Conservation (phyloP, 2,888 invertebrate genomes). For the Caenorhabditis sulstoni region DNA sequence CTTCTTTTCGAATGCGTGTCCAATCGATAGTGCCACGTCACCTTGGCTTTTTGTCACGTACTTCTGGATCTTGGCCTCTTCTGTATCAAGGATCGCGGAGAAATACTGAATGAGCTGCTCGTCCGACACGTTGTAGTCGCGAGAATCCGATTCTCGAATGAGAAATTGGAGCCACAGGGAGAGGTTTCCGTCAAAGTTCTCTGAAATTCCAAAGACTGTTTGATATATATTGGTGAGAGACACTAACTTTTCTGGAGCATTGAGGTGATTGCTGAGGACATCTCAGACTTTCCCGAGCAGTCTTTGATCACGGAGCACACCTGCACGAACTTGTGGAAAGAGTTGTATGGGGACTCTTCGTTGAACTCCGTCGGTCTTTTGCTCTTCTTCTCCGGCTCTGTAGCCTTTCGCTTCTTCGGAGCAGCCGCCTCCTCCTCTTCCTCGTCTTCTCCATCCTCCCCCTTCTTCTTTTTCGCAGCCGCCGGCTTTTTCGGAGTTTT, state of each 20-base stretch:
- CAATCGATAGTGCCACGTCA: slow-evolving; percentile 91
- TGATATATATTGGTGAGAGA: background rate
- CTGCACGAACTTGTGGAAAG: slow-evolving; percentile 67
- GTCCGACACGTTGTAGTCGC: slow-evolving; percentile 93
- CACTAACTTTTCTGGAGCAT: slow-evolving; percentile 61
- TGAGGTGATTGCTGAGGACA: slow-evolving; percentile 54
- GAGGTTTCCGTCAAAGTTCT: slow-evolving; percentile 65
- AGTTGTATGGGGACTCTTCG: slow-evolving; percentile 63
- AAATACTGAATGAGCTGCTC: slow-evolving; percentile 93
- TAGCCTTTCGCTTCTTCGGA: slow-evolving; percentile 42
- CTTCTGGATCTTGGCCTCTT: slow-evolving; percentile 89
- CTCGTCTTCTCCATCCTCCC: slow-evolving; percentile 13
- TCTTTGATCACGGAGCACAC: slow-evolving; percentile 68
- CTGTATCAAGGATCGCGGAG: slow-evolving; percentile 86
- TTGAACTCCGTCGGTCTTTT: slow-evolving; percentile 44
- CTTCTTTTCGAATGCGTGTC: slow-evolving; percentile 87
- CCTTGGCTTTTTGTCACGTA: slow-evolving; percentile 87
- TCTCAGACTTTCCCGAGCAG: slow-evolving; percentile 60
- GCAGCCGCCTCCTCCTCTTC: slow-evolving; percentile 14
- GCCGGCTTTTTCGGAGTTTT: slow-evolving; percentile 58
- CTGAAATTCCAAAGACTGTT: slow-evolving; percentile 42
- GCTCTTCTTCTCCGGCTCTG: slow-evolving; percentile 15
- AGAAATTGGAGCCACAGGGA: slow-evolving; percentile 88
- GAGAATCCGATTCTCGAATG: slow-evolving; percentile 88
- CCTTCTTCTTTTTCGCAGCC: slow-evolving; percentile 27